phyloP scores from a whole-genome alignment of 2,888 invertebrate species.

The Sturmia bella region DNA sequence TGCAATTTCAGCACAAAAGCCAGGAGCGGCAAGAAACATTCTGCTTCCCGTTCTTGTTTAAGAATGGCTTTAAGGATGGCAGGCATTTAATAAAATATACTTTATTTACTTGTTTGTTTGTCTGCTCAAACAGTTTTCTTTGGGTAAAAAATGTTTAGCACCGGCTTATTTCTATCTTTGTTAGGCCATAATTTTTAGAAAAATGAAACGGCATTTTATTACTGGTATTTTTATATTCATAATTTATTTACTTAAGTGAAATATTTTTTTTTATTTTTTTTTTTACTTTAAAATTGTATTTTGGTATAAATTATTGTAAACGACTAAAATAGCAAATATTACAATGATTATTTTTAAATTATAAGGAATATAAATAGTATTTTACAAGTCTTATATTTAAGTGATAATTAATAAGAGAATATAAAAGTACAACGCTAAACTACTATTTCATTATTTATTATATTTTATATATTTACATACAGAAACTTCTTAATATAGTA shows the following conservation, averaged over 20 bases:
- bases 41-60: too few species aligned
- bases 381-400: slow-evolving; percentile 20
- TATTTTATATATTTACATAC: background rate
- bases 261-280: slow-evolving; percentile 9
- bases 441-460: too few species aligned
- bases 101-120: too few species aligned
- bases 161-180: too few species aligned
- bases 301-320: slow-evolving; percentile 58
- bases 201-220: slow-evolving; percentile 9
- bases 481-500: slow-evolving; percentile 2
- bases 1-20: too few species aligned
- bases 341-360: slow-evolving; percentile 12
- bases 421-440: background rate
- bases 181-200: too few species aligned
- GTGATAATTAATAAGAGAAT: slow-evolving; percentile 2
- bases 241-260: too few species aligned
- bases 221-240: background rate
- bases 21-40: too few species aligned
- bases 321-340: slow-evolving; percentile 35
- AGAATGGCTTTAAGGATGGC: too few species aligned
- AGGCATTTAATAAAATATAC: too few species aligned
- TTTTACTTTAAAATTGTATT: slow-evolving; percentile 36
- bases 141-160: too few species aligned
- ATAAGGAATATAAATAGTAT: slow-evolving; percentile 44
- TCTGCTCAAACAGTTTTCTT: too few species aligned